Evolutionary conservation across 1,140 invertebrate genomes (phyloP).

Genomic region (Scaptomyza pallida): DNA sequence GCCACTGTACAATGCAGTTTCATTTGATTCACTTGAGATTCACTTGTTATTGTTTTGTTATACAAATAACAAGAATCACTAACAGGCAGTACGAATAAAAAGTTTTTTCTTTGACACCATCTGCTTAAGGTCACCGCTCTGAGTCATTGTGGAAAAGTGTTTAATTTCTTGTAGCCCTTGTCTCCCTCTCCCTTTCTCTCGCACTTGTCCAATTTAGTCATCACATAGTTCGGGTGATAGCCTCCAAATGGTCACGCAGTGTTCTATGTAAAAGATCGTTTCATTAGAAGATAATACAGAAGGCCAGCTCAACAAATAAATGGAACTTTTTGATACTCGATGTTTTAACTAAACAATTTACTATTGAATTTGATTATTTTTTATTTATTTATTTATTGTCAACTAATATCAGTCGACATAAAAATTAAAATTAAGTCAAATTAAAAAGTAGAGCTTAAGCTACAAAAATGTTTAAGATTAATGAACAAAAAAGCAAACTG

Average conservation of each 20-base stretch:
- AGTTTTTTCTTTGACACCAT: conserved; percentile 5
- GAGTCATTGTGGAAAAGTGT: conserved; percentile 41
- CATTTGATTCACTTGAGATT: conserved; percentile 11
- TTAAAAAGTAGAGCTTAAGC: too few species aligned
- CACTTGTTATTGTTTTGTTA: conserved; percentile 24
- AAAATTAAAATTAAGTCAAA: too few species aligned
- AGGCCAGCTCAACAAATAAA: conserved; percentile 12
- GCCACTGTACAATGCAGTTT: conserved; percentile 5
- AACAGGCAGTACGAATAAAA: too few species aligned
- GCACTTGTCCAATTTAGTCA: conserved; percentile 20
- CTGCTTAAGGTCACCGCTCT: conserved; percentile 24
- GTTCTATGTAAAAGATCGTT: conserved; percentile 3
- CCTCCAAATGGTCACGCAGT: conserved; percentile 31
- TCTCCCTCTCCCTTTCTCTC: background rate
- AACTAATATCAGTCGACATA: too few species aligned
- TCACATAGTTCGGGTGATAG: conserved; percentile 9
- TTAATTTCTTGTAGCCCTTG: conserved; percentile 20
- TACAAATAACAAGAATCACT: conserved; percentile 18
- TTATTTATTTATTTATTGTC: too few species aligned
- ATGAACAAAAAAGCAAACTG: too few species aligned
- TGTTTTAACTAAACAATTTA: too few species aligned
- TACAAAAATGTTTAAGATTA: too few species aligned
- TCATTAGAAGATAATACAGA: background rate
- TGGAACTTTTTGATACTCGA: too few species aligned
- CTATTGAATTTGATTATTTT: too few species aligned